A percentile compares a stretch with the other conserved stretches of the same genome.
These are phyloP conservation scores for Schizaphis graminum DNA, from an alignment of 2,888 invertebrate species.

Conservation along the genomic window DNA sequence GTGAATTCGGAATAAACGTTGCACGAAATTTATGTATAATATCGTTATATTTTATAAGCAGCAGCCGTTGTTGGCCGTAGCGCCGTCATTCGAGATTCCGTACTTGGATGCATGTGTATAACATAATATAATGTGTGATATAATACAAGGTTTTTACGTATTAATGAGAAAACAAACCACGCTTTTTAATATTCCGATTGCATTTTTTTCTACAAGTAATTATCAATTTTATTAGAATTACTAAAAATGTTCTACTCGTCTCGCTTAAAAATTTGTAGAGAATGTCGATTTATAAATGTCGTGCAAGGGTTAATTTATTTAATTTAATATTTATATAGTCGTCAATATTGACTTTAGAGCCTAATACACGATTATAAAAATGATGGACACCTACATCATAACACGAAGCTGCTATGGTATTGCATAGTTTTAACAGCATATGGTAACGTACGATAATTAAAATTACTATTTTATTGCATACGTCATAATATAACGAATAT, in stretches of 20 bases:
- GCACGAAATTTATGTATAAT: slow-evolving; percentile 47
- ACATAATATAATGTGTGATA: neutral
- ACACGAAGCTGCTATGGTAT: neutral
- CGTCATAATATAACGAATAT: neutral
- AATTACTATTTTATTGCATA: neutral
- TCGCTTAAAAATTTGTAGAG: neutral
- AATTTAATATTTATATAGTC: neutral
- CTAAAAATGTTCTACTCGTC: neutral
- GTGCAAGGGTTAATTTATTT: neutral
- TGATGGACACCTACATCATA: neutral
- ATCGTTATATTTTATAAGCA: slow-evolving; percentile 28
- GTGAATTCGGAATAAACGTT: neutral
- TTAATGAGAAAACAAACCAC: neutral
- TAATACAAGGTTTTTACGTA: neutral
- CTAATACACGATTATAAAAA: neutral
- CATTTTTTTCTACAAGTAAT: neutral
- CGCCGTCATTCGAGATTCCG: neutral
- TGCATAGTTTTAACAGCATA: neutral
- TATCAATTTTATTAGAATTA: neutral
- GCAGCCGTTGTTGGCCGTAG: neutral
- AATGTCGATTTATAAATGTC: neutral
- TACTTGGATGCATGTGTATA: neutral
- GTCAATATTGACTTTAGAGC: neutral
- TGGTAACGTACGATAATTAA: neutral
- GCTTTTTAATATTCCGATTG: neutral